phyloP scores from a whole-genome alignment of 2,113 vertebrate species.

The Athene cunicularia region DNA sequence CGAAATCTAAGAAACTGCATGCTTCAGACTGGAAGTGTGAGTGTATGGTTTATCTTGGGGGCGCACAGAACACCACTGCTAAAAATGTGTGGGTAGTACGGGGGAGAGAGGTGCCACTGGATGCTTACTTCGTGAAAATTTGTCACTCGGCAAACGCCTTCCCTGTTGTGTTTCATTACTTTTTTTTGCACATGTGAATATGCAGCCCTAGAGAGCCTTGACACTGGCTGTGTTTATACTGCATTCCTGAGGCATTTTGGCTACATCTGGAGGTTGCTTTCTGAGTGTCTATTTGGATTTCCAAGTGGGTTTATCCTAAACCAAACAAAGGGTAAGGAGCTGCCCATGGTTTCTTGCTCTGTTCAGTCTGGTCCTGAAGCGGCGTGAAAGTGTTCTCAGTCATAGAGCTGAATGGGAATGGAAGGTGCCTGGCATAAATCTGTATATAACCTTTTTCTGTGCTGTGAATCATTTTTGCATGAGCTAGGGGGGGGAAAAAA shows the following conservation, averaged over 20 bases:
- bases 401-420: background rate
- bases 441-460: background rate
- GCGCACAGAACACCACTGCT: background rate
- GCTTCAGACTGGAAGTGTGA: background rate
- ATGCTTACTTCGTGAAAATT: background rate
- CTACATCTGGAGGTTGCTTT: slow-evolving; percentile 4
- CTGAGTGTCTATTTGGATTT: slow-evolving; percentile 30
- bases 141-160: slow-evolving; percentile 9
- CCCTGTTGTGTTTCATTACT: slow-evolving; percentile 18
- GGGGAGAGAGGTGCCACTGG: background rate
- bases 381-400: background rate
- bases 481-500: background rate
- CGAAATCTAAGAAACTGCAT: slow-evolving; percentile 8
- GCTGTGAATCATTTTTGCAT: background rate
- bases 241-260: background rate
- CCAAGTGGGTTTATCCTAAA: slow-evolving; percentile 21
- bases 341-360: background rate
- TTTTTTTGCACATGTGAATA: slow-evolving; percentile 6
- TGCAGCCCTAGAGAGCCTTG: background rate
- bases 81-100: background rate
- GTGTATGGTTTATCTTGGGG: background rate
- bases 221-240: background rate
- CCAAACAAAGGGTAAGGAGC: slow-evolving; percentile 17
- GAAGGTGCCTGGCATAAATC: background rate
- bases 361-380: background rate